A percentile compares a stretch with the other conserved stretches of the same genome.
Conservation (phyloP, 2,797 vertebrate genomes). For the Esox masquinongy region DNA sequence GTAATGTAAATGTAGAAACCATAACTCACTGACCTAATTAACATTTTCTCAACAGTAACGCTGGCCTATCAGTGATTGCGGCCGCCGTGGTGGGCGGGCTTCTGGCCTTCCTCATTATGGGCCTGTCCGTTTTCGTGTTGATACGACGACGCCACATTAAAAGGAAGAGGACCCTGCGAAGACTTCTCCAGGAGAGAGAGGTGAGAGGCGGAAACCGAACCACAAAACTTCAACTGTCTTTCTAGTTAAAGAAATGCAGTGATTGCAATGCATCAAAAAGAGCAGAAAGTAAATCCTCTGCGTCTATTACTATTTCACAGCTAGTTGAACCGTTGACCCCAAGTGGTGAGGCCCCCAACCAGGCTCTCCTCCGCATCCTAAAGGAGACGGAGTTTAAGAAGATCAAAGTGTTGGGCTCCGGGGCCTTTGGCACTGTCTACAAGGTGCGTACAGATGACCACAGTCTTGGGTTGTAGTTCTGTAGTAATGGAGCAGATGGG, state of each 20-base stretch:
- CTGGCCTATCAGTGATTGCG: constrained; percentile 85
- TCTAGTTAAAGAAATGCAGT: neutral
- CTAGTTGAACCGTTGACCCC: constrained; percentile 95
- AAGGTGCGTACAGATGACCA: constrained; percentile 78
- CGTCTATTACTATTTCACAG: constrained; percentile 61
- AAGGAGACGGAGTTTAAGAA: constrained; percentile 98
- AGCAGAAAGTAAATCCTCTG: neutral
- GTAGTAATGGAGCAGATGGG: constrained; percentile 20
- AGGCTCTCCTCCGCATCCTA: constrained; percentile 92
- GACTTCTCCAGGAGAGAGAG: constrained; percentile 93
- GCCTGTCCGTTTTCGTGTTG: constrained; percentile 83
- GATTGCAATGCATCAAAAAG: neutral
- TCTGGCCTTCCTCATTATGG: constrained; percentile 80
- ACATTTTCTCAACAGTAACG: constrained; percentile 3
- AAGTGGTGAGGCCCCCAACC: constrained; percentile 95
- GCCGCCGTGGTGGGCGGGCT: constrained; percentile 89
- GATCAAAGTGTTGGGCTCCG: constrained; percentile 94
- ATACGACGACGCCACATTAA: constrained; percentile 89
- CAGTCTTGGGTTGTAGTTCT: neutral
- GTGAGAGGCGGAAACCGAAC: constrained; percentile 58
- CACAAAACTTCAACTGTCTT: no score
- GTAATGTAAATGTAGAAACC: neutral
- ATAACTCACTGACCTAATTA: neutral
- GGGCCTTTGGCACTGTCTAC: constrained; percentile 97
- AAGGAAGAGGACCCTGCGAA: constrained; percentile 89